Evolutionary conservation across 1,140 invertebrate genomes (phyloP), one percentile per base, ranked within the genome.

Genomic region (Meteorus sp.): DNA sequence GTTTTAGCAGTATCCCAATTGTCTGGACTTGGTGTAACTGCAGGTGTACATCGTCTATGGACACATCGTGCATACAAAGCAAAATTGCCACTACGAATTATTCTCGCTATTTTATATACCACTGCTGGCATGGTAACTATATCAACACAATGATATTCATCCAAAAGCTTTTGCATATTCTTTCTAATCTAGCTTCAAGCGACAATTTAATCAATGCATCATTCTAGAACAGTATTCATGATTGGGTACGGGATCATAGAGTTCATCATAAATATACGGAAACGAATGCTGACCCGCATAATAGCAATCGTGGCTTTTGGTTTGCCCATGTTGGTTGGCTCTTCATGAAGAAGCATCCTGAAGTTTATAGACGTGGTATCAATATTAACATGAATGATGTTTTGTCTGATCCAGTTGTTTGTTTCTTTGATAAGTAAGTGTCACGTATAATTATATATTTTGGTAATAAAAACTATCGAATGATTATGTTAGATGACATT

Each of bases 291-390:
- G 94, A 97, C 78, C 94, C 94, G 0, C 93, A 96, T 70, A 91
- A 95, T 70, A 88, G 87, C 4, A 87, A 86, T 35, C 82, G 93
- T n/a, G 94, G 94, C 0, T 94, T 96, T 76, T 96, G 95, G 79
- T 97, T 95, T 76, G 81, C 93, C 0, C 94, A 96, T 67, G 86
- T 95, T 23, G 94, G 94, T 1, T 97, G 94, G 94, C 80, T 96
- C 63, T 85, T 92, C 85, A 83, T 86, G 79, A 83, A 85, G 48
- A 95, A 95, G 75, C 92, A 94, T 76, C 90, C 91, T 0, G 87
- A 93, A 55, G 90, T 95, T 0, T 81, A 87, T 17, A 78, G 74
- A 17, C 88, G 87, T 65, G 93, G 94, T 3, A 81, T 79, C 13
- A 79, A 84, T 56, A 79, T 95, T 8, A 91, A 95, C 73, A 84